Base-by-base conservation (phyloP, 2,888 invertebrate species). In the Sturmia bella region DNA sequence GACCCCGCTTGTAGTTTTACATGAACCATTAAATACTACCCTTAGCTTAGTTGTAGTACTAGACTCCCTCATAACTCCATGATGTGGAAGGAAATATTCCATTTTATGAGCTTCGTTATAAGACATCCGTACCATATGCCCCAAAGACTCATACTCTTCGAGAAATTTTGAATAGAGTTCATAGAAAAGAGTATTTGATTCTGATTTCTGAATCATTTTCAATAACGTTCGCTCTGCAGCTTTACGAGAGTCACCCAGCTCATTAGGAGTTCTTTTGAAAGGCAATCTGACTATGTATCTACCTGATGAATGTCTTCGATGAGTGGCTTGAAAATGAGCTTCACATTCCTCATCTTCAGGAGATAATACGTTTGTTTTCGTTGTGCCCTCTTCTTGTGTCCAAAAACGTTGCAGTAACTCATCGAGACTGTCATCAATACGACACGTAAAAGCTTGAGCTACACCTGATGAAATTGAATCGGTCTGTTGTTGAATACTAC, bases 1-100 rank as follows among this genome's bases (percentile, higher is more conserved):
- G 6, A 74, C 7, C 0, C 61, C 76, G 15, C 64, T 76, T 4
- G 13, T 63, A 15, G 73, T 77, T 24, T 69, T 68, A 12, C n/a
- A 63, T 24, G 82, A 78, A 0, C 78, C 70, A 56, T 70, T 56
- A 43, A 76, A 76, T 24, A 63, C 63, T 0, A 63, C 76, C 0
- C 69, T 27, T 7, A 80, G 1, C 6, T 75, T 80, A 0, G 70
- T 80, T 27, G 66, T 80, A 0, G 27, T 39, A 12, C 64, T 69
- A 13, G 41, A 57, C 2, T 12, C 19, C 0, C n/a, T 54, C 1
- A 76, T 21, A 7, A 76, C 69, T 1, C 64, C 59, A 48, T 77
- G 70, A 63, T 64, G 70, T 15, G 63, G 63, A 1, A 77, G 50
- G 32, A 59, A 52, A 21, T 70, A 70, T 11, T 17, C 50, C 27